Conservation (phyloP, 2,113 vertebrate genomes). For the Microcebus jonahi region DNA sequence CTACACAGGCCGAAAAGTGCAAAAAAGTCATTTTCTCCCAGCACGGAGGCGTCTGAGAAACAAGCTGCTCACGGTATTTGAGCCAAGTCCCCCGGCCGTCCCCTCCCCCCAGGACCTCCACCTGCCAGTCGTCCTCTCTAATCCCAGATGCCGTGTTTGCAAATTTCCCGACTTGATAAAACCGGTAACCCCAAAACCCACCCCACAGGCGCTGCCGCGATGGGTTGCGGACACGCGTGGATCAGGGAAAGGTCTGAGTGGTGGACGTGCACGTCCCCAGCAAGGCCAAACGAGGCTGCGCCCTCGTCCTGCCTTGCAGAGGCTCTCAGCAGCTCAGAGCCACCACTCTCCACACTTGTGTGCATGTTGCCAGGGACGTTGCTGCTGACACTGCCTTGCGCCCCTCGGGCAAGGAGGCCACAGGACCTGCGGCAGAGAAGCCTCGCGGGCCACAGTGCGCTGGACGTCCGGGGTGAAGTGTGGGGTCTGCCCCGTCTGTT, state of each 20-base stretch:
- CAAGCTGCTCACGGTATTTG: accelerated
- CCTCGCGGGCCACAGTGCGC: too few relatives aligned
- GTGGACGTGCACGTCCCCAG: neutral
- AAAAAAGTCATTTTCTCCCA: neutral
- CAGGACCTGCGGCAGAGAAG: too few relatives aligned
- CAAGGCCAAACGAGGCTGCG: accelerated
- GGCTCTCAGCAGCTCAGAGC: neutral
- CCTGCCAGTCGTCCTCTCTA: neutral
- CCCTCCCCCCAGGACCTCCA: neutral
- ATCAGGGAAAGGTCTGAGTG: neutral
- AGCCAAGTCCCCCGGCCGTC: accelerated
- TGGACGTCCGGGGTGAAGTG: neutral
- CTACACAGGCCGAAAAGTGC: neutral
- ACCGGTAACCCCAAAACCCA: neutral
- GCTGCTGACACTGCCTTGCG: too few relatives aligned
- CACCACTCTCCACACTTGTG: neutral
- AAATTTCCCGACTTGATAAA: neutral
- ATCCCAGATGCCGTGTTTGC: neutral
- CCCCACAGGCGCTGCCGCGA: neutral
- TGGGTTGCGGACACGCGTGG: accelerated
- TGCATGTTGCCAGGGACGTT: neutral
- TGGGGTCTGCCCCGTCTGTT: neutral
- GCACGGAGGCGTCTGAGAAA: neutral
- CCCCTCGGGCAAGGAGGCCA: too few relatives aligned
- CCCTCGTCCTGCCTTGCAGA: neutral